Percentiles rank a stretch among this genome's conserved stretches.
Evolutionary conservation across 2,113 vertebrate species (phyloP).

Genomic region (Athene noctua): DNA sequence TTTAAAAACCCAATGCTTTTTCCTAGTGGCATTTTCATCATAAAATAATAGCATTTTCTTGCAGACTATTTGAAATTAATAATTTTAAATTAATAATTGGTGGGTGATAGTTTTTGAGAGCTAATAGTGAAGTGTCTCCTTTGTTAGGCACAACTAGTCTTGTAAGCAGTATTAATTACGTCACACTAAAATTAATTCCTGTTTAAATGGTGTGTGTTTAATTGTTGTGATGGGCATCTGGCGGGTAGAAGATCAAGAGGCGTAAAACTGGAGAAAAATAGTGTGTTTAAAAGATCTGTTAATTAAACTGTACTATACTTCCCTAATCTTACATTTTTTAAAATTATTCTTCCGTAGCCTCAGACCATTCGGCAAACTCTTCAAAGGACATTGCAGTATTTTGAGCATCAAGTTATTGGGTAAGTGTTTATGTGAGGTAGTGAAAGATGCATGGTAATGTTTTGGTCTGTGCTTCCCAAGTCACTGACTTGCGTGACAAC

Average conservation of each 20-base stretch:
- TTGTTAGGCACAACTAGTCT: neutral
- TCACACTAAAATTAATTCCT: neutral
- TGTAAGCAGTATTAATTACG: neutral
- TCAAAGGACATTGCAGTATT: constrained; percentile 90
- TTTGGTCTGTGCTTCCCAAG: neutral
- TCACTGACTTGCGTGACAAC: neutral
- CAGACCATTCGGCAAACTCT: constrained; percentile 93
- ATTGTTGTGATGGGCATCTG: neutral
- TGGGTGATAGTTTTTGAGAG: neutral
- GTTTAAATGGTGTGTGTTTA: constrained; percentile 19
- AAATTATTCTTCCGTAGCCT: constrained; percentile 75
- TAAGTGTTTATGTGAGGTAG: constrained; percentile 68
- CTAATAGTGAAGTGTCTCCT: neutral
- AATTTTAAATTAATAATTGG: constrained; percentile 5
- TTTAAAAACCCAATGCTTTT: neutral
- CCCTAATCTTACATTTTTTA: constrained; percentile 5
- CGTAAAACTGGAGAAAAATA: constrained; percentile 19
- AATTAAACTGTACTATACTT: neutral
- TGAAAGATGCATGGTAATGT: neutral
- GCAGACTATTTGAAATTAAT: neutral
- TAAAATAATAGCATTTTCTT: neutral
- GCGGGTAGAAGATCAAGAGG: constrained; percentile 5
- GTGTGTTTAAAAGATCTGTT: neutral
- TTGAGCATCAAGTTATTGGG: constrained; percentile 91
- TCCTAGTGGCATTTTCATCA: neutral